Percentiles rank a stretch among this genome's conserved stretches.
Conservation (phyloP, 2,113 vertebrate genomes). For the Elachura formosa region DNA sequence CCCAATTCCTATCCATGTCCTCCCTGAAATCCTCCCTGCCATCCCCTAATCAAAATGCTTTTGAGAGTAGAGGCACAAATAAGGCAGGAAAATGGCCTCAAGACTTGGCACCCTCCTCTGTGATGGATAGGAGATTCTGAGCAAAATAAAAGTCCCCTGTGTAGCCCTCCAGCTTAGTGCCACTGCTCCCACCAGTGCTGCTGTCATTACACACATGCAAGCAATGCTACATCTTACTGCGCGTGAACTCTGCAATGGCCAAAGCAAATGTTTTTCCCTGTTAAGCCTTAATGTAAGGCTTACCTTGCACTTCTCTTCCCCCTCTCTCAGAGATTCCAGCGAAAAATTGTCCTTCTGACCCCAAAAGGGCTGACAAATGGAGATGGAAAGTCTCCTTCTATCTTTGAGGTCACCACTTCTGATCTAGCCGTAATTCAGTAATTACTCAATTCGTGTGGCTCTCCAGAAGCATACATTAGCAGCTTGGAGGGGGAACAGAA, state of each 20-base stretch:
- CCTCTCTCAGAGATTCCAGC: background rate
- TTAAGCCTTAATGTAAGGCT: background rate
- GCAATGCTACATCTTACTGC: background rate
- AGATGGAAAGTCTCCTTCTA: conserved; percentile 3
- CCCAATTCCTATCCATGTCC: background rate
- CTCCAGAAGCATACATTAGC: background rate
- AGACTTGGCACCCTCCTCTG: background rate
- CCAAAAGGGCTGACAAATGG: background rate
- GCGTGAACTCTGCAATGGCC: background rate
- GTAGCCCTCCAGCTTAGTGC: background rate
- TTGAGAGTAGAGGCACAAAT: background rate
- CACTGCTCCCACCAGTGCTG: background rate
- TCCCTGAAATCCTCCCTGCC: background rate
- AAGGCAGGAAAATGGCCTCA: background rate
- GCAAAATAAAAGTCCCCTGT: background rate
- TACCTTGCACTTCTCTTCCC: background rate
- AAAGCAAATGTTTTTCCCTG: background rate
- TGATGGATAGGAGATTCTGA: background rate
- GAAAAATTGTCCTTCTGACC: conserved; percentile 9
- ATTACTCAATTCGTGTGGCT: background rate
- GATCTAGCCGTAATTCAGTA: conserved; percentile 16
- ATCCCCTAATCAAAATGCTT: background rate
- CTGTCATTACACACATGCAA: background rate
- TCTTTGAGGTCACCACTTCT: conserved; percentile 46
- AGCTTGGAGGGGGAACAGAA: background rate